Evolutionary conservation across 2,888 invertebrate genomes (phyloP), one percentile per base, ranked within the genome.

Genomic region (Odontothrips loti): DNA sequence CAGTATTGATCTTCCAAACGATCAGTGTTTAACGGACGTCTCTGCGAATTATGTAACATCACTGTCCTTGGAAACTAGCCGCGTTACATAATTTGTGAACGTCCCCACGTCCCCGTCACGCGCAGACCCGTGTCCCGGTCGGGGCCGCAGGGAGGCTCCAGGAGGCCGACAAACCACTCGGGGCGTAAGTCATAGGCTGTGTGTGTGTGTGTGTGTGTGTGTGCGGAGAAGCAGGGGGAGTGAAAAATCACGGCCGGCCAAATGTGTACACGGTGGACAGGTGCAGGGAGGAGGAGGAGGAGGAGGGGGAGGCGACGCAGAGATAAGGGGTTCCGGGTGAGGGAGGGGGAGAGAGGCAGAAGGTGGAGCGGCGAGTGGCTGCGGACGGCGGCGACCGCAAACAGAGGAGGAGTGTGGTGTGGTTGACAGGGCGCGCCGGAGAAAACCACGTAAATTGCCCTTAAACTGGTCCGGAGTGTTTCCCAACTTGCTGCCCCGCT

Each of bases 361-460:
- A 23, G 12, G 68, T 23, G 34, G 34, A 43, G 34, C 34, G 6
- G 34, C 34, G 51, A 43, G 34, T 6, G 34, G 34, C 34, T 43
- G 34, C 34, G 34, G 34, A 6, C 6, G 68, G 68, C 23, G 68
- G 23, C 23, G 68, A 27, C 27, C 23, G 68, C 68, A 75, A 75
- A 75, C 68, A 75, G 27, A 75, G 68, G 23, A 75, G 68, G 27
- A 75, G 68, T 75, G 68, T 75, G 23, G 68, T 43, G 34, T 6
- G 11, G 68, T 1, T 27, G 68, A 75, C 68, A 75, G 68, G 23
- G 23, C 68, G 27, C 68, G 23, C 23, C 12, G 68, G 10, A 27
- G 27, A 75, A 58, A 58, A 58, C 58, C 0, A 2, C 58, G 23
- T 27, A 75, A 75, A 75, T 75, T 75, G 68, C 68, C 68, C 27